These are phyloP conservation scores for Siphonodentalium dalli DNA, from an alignment of 2,888 invertebrate genomes.

Conservation along the genomic window DNA sequence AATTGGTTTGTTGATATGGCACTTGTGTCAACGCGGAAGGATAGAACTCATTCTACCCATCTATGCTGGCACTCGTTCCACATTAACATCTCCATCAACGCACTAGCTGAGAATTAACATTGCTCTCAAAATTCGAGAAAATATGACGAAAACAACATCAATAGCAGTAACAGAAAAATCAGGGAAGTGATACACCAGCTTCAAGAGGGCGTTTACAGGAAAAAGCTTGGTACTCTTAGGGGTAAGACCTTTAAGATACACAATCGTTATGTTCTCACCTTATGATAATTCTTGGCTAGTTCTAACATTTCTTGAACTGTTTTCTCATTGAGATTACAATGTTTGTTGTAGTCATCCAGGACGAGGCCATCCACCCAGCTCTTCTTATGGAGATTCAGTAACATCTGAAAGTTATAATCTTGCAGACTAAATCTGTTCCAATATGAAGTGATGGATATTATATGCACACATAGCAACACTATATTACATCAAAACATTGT, in stretches of 20 bases:
- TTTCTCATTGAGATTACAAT: constrained; percentile 90
- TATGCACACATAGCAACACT: too few species aligned
- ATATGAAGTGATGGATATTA: too few species aligned
- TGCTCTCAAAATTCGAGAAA: neutral
- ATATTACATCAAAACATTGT: too few species aligned
- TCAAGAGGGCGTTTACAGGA: too few species aligned
- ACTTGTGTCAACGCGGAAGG: too few species aligned
- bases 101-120: neutral
- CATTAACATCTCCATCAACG: neutral
- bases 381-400: constrained; percentile 97
- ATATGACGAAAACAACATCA: neutral
- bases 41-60: too few species aligned
- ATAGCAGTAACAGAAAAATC: too few species aligned
- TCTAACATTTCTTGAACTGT: constrained; percentile 97
- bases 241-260: neutral
- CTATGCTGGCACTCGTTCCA: too few species aligned
- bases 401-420: constrained; percentile 74
- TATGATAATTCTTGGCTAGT: constrained; percentile 96
- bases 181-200: too few species aligned
- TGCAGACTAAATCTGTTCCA: neutral
- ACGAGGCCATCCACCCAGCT: constrained; percentile 70
- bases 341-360: constrained; percentile 73
- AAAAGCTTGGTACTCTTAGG: too few species aligned
- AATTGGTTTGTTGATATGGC: too few species aligned
- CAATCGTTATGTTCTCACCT: constrained; percentile 69